These are phyloP conservation scores for Anabacerthia variegaticeps DNA, from an alignment of 2,797 vertebrate genomes.

Conservation along the genomic window DNA sequence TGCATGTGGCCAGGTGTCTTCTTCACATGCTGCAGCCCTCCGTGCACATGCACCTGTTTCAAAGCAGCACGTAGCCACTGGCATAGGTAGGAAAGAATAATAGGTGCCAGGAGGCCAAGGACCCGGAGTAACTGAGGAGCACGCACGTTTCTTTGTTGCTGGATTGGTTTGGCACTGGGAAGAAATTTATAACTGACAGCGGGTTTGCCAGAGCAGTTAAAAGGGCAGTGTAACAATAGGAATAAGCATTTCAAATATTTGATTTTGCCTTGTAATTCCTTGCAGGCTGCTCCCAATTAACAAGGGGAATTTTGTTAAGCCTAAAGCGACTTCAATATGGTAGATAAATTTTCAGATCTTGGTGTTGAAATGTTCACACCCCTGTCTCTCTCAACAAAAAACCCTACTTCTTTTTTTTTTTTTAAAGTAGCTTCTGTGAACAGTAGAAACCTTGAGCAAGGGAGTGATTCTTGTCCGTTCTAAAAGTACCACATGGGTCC, in stretches of 20 bases:
- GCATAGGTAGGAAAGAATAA: background rate
- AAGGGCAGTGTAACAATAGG: background rate
- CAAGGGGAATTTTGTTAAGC: constrained; percentile 16
- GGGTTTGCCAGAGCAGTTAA: constrained; percentile 18
- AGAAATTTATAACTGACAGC: background rate
- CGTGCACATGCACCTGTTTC: fast-evolving
- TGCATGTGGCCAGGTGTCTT: background rate
- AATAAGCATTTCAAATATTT: constrained; percentile 60
- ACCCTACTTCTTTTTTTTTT: background rate
- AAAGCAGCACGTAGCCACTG: background rate
- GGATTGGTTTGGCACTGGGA: background rate
- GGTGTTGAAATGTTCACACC: background rate
- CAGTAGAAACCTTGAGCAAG: background rate
- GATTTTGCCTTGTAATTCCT: constrained; percentile 51
- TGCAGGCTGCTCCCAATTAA: constrained; percentile 19
- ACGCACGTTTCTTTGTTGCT: background rate
- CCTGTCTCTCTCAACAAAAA: background rate
- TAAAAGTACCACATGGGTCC: background rate
- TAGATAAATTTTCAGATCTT: constrained; percentile 16
- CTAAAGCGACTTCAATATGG: background rate
- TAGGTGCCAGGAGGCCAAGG: background rate
- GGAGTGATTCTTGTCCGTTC: background rate
- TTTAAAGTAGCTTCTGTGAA: background rate
- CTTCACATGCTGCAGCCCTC: background rate
- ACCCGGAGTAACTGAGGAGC: background rate